Percentiles rank a stretch among this genome's conserved stretches.
Evolutionary conservation across 2,797 vertebrate genomes (phyloP).

Genomic region (Syngnathus rostellatus): DNA sequence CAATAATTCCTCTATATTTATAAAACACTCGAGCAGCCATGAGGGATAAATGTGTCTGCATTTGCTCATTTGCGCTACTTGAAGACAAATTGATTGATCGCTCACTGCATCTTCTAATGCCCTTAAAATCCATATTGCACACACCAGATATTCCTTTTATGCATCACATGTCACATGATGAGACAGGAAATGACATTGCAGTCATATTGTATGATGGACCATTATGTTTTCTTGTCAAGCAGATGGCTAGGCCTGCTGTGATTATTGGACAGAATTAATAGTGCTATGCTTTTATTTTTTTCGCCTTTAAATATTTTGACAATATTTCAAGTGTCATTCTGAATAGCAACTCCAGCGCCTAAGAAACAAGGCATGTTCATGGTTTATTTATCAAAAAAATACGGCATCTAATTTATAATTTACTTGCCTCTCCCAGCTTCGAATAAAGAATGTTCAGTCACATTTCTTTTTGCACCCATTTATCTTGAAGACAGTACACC

Average conservation of each 20-base stretch:
- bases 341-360: neutral
- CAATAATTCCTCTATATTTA: neutral
- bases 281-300: neutral
- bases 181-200: neutral
- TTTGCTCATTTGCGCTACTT: neutral
- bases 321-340: constrained; percentile 5
- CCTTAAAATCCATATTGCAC: neutral
- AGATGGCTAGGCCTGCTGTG: neutral
- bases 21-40: neutral
- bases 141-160: neutral
- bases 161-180: neutral
- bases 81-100: neutral
- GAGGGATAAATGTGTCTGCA: neutral
- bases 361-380: constrained; percentile 1
- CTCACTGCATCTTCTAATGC: neutral
- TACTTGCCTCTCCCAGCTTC: constrained; percentile 5
- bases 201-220: too few species aligned
- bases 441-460: constrained; percentile 19
- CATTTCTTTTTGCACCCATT: constrained; percentile 25
- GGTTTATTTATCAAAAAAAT: constrained; percentile 14
- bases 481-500: constrained; percentile 22
- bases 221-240: neutral
- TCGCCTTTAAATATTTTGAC: neutral
- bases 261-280: neutral
- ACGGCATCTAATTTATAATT: constrained; percentile 12